Percentiles rank a stretch among this genome's conserved stretches.
Conservation (phyloP, 2,113 vertebrate genomes). For the Forbesichthys agassizii region DNA sequence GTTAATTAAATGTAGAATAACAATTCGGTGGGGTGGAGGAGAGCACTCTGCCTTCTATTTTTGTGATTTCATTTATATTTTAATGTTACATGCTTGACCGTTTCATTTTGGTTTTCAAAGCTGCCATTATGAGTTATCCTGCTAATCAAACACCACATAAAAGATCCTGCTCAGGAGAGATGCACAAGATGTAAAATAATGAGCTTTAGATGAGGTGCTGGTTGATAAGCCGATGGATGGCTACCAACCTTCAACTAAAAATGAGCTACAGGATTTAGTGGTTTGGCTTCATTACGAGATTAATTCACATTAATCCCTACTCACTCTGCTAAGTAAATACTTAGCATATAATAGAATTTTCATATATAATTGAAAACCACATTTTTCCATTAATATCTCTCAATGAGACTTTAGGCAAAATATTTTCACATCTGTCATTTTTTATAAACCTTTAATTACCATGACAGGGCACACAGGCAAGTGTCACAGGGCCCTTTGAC, state of each 20-base stretch:
- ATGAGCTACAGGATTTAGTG: conserved; percentile 35
- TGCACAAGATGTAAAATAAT: too few species aligned
- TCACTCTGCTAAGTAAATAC: conserved; percentile 44
- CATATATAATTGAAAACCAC: conserved; percentile 51
- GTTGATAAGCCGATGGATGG: neutral
- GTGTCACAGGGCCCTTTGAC: too few species aligned
- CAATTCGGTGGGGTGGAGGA: too few species aligned
- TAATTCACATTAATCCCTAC: conserved; percentile 46
- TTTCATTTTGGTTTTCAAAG: too few species aligned
- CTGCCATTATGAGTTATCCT: too few species aligned
- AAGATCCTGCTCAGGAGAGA: too few species aligned
- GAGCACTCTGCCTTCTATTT: too few species aligned
- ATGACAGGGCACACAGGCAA: conserved; percentile 20
- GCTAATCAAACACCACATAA: too few species aligned
- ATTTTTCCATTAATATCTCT: conserved; percentile 37
- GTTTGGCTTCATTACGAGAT: conserved; percentile 48
- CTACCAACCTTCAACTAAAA: conserved; percentile 36
- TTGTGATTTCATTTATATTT: too few species aligned
- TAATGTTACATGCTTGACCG: too few species aligned
- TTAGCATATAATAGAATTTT: neutral
- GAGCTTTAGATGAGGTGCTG: too few species aligned
- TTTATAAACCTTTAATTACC: conserved; percentile 62
- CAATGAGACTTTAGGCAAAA: conserved; percentile 5
- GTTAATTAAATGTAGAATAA: too few species aligned
- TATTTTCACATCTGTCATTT: conserved; percentile 55